A percentile compares a stretch with the other conserved stretches of the same genome.
Evolutionary conservation across 2,888 invertebrate species (phyloP).

Genomic region (Listrodromus nycthemerus): DNA sequence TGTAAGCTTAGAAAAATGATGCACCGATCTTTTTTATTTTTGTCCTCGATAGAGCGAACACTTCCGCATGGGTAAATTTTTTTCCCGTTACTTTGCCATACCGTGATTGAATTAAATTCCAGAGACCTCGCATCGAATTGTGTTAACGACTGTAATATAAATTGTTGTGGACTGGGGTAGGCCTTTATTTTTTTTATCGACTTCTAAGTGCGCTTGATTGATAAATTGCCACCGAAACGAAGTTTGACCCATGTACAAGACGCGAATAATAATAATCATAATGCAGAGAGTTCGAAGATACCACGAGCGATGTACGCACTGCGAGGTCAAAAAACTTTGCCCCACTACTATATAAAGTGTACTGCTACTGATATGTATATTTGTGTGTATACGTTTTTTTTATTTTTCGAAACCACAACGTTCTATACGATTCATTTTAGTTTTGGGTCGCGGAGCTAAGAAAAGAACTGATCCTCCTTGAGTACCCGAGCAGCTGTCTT

Average conservation of each 20-base stretch:
- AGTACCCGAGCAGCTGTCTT: slow-evolving; percentile 6
- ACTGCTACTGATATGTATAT: no score
- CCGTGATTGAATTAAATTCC: background rate
- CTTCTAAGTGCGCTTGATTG: slow-evolving; percentile 10
- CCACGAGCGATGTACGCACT: slow-evolving; percentile 33
- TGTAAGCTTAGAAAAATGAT: background rate
- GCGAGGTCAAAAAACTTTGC: slow-evolving; percentile 34
- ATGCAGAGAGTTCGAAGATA: background rate
- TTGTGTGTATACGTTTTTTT: background rate
- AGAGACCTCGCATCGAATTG: background rate
- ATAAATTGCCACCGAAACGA: slow-evolving; percentile 32
- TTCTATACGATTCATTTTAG: slow-evolving; percentile 25
- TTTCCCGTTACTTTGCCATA: background rate
- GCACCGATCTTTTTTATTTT: background rate
- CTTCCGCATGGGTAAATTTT: background rate
- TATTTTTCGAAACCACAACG: background rate
- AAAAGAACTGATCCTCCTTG: slow-evolving; percentile 52
- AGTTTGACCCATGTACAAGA: background rate
- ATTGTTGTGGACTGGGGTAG: background rate
- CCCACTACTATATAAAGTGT: no score
- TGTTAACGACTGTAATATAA: background rate
- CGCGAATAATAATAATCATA: slow-evolving; percentile 3
- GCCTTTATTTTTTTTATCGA: background rate
- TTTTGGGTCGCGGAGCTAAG: slow-evolving; percentile 43
- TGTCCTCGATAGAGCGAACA: background rate